phyloP scores from a whole-genome alignment of 1,140 invertebrate species.

The Drosophila sp. region DNA sequence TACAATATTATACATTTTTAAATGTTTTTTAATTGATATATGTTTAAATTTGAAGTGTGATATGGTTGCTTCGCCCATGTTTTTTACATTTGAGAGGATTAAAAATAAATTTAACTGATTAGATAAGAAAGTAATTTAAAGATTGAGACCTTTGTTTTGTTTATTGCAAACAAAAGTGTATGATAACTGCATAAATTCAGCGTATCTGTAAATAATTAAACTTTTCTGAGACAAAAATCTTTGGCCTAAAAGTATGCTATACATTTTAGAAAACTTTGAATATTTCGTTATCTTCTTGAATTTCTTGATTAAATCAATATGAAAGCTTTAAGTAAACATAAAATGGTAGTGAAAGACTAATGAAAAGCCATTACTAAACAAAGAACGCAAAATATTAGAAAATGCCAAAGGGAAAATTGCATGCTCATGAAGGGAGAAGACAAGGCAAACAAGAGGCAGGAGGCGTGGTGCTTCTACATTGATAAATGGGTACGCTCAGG shows the following conservation, averaged over 20 bases:
- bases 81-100: too few relatives aligned
- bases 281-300: neutral
- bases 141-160: neutral
- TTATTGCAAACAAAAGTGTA: too few relatives aligned
- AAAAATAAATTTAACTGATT: neutral
- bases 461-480: slow-evolving; percentile 11
- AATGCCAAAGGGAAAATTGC: neutral
- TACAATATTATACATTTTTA: too few relatives aligned
- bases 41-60: too few relatives aligned
- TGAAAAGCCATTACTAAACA: slow-evolving; percentile 3
- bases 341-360: neutral
- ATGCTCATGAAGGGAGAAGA: neutral
- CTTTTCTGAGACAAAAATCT: neutral
- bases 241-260: neutral
- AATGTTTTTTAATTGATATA: too few relatives aligned
- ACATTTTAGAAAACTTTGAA: neutral
- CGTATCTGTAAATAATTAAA: neutral
- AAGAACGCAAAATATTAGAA: neutral
- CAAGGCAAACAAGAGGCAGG: slow-evolving; percentile 14
- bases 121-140: neutral
- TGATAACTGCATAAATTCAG: neutral
- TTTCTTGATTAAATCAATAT: neutral
- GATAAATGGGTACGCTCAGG: slow-evolving; percentile 18
- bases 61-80: too few relatives aligned
- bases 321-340: neutral